A percentile compares a stretch with the other conserved stretches of the same genome.
phyloP scores from a whole-genome alignment of 2,113 vertebrate genomes.

The Hystrix brachyura region DNA sequence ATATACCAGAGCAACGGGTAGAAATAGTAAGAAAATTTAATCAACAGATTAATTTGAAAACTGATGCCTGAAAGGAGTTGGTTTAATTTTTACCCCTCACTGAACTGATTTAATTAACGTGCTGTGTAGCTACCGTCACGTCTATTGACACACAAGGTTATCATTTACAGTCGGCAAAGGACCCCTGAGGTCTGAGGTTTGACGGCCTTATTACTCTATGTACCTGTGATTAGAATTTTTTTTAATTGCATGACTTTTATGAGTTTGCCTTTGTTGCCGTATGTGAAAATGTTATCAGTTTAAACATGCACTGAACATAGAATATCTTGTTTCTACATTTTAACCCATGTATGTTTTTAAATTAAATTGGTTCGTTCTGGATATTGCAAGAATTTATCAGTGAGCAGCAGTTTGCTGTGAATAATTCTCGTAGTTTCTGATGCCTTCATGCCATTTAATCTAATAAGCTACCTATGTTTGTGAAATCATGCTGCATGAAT shows the following conservation, averaged over 20 bases:
- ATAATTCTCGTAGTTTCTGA: conserved; percentile 55
- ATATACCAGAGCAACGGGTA: neutral
- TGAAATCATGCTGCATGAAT: neutral
- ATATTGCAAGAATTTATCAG: neutral
- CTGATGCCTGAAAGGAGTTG: conserved; percentile 12
- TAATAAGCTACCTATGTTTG: neutral
- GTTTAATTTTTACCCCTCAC: conserved; percentile 32
- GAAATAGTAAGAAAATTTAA: conserved; percentile 40
- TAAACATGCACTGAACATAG: neutral
- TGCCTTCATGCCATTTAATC: neutral
- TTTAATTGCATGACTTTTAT: neutral
- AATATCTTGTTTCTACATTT: conserved; percentile 46
- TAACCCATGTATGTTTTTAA: neutral
- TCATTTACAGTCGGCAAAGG: neutral
- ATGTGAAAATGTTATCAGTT: neutral
- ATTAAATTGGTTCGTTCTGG: neutral
- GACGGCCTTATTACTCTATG: neutral
- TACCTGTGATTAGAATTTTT: conserved; percentile 28
- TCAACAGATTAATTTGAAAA: conserved; percentile 59
- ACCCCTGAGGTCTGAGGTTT: neutral
- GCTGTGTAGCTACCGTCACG: neutral
- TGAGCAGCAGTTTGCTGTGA: neutral
- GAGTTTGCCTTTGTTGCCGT: neutral
- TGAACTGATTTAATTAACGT: conserved; percentile 61
- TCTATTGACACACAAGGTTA: conserved; percentile 27